Base-by-base conservation (phyloP, 2,113 vertebrate genomes). In the Sinocyclocheilus anshuiensis region DNA sequence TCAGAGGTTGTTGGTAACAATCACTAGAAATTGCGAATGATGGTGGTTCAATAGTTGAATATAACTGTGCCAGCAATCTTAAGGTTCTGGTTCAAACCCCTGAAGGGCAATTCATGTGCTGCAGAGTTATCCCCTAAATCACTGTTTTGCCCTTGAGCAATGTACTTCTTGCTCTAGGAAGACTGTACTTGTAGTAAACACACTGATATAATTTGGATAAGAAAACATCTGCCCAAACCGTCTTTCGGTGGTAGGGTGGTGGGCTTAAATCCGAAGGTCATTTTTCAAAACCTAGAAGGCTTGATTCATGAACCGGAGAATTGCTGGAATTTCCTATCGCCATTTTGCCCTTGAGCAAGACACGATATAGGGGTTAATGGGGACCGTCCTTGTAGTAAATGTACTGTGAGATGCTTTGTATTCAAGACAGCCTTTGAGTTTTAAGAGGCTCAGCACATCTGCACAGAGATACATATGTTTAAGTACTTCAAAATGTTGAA, bases 121-220 rank as follows among this genome's bases (percentile, higher is more conserved):
- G n/a, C 26, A 50, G 61, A 81, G 9, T 67, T 69, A 45, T 67
- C 63, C 24, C 24, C 61, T 48, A 20, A n/a, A 83, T 74, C 81
- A 57, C 67, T 53, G 29, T n/a, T 57, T 33, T 83, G 81, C 67
- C 81, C 81, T 72, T 83, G 81, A 82, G 80, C 80, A 69, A 82
- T 82, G 63, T 82, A 69, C 61, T 82, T 65, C 65, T 82, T 82
- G 80, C 80, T 82, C 80, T 9, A 69, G 63, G n/a, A 18, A 26
- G 63, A 71, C 45, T 53, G 81, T 53, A 74, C 18, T 63, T 69
- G 80, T 82, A 29, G 61, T 82, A 67, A 82, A 71, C 50, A 57
- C 24, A 55, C 67, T 24, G 67, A 72, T 83, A 67, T 74, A 83
- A 83, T 83, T 74, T 83, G 48, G 80, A 82, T 82, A 69, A 82